Evolutionary conservation across 2,888 invertebrate species (phyloP).

Genomic region (Choreutis nemorana): DNA sequence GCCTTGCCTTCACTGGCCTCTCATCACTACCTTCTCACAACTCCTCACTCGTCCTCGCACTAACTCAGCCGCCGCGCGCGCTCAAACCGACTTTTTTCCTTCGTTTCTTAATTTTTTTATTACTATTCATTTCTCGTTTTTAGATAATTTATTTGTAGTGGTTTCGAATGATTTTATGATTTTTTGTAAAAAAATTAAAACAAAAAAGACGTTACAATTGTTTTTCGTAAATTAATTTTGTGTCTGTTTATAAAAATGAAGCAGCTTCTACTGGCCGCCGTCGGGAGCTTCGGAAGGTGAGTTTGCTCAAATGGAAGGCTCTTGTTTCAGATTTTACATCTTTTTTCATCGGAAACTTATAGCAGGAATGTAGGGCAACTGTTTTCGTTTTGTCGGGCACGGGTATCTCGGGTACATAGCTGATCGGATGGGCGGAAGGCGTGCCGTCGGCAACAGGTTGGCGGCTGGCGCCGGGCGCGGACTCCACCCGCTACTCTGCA

Average conservation of each 20-base stretch:
- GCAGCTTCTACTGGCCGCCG: too few relatives aligned
- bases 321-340: too few relatives aligned
- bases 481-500: constrained; percentile 31
- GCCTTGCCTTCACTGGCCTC: constrained; percentile 20
- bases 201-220: constrained; percentile 22
- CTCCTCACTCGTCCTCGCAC: constrained; percentile 21
- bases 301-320: constrained; percentile 8
- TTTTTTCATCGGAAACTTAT: constrained; percentile 15
- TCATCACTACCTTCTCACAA: constrained; percentile 26
- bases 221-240: constrained; percentile 42
- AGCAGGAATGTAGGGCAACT: constrained; percentile 14
- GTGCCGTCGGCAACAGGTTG: constrained; percentile 63
- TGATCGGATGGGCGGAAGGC: constrained; percentile 59
- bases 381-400: constrained; percentile 9
- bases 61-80: constrained; percentile 54
- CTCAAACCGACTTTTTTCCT: constrained; percentile 26
- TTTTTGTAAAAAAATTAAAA: constrained; percentile 16
- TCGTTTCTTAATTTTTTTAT: constrained; percentile 35
- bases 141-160: constrained; percentile 35
- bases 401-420: constrained; percentile 19
- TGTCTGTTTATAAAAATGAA: constrained; percentile 22
- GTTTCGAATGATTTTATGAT: constrained; percentile 29
- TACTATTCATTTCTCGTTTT: constrained; percentile 24
- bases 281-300: constrained; percentile 7
- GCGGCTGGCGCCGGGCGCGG: constrained; percentile 24